These are phyloP conservation scores for Nemurella pictetii DNA, from an alignment of 2,888 invertebrate species.

Conservation along the genomic window DNA sequence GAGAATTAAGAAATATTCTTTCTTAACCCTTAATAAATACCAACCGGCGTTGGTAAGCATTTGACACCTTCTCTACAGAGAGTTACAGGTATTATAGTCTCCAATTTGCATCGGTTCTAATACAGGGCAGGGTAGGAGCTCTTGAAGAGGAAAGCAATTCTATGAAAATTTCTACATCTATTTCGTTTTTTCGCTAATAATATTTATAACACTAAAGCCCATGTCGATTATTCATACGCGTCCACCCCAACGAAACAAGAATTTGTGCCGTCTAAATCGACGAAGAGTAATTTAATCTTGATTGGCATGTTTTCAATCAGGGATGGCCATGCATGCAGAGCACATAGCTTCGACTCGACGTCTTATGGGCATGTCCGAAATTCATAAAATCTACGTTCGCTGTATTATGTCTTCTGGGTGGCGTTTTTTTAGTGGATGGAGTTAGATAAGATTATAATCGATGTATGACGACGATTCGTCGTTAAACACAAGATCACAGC, in stretches of 20 bases:
- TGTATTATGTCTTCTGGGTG: neutral
- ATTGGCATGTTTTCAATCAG: too few relatives aligned
- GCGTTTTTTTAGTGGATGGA: slow-evolving; percentile 20
- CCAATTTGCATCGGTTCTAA: neutral
- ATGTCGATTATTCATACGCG: neutral
- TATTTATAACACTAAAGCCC: neutral
- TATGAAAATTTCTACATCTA: neutral
- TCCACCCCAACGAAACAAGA: neutral
- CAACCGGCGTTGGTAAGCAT: neutral
- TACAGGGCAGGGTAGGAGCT: too few relatives aligned
- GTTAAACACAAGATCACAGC: neutral
- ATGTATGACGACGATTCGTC: neutral
- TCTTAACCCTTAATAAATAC: neutral
- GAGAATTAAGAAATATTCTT: neutral
- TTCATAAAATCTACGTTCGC: slow-evolving; percentile 11
- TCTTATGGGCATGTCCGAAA: neutral
- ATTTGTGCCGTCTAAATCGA: too few relatives aligned
- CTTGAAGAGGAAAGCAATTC: neutral
- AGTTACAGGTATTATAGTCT: too few relatives aligned
- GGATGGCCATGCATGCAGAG: too few relatives aligned
- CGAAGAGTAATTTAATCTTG: too few relatives aligned
- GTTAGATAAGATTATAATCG: slow-evolving; percentile 21
- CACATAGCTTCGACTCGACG: neutral
- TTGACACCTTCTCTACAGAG: neutral
- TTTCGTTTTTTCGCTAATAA: neutral